Evolutionary conservation across 2,888 invertebrate species (phyloP).

Genomic region (Resseliella maxima): DNA sequence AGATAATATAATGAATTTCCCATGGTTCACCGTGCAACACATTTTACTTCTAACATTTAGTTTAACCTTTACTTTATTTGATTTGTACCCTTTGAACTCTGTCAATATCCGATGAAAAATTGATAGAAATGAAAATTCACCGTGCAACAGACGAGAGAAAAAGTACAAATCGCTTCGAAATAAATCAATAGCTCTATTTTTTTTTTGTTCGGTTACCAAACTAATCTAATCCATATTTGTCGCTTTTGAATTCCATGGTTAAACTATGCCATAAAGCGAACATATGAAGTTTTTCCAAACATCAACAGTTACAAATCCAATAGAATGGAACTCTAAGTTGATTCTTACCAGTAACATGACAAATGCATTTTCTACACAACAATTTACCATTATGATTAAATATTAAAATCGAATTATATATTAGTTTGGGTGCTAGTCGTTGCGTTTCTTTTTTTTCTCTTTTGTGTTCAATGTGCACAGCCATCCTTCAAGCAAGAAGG

Average conservation of each 20-base stretch:
- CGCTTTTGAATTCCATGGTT: not conserved
- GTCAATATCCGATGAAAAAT: constrained; percentile 28
- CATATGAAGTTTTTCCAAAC: not conserved
- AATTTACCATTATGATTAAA: constrained; percentile 51
- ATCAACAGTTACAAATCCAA: not conserved
- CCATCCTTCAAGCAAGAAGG: too few species aligned
- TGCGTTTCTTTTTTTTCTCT: not conserved
- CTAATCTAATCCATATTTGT: not conserved
- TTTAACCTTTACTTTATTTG: constrained; percentile 13
- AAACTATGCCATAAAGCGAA: not conserved
- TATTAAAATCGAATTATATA: constrained; percentile 48
- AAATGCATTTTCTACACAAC: constrained; percentile 45
- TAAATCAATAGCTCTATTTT: not conserved
- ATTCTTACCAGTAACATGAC: constrained; percentile 11
- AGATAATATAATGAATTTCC: not conserved
- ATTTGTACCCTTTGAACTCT: constrained; percentile 23
- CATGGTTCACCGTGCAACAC: not conserved
- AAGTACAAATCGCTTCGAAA: not conserved
- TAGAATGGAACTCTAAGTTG: not conserved
- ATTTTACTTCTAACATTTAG: not conserved
- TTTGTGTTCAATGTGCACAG: not conserved
- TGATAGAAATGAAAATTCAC: not conserved
- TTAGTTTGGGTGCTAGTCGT: not conserved
- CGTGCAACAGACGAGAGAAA: not conserved
- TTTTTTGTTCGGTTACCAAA: not conserved